A percentile compares a stretch with the other conserved stretches of the same genome.
These are phyloP conservation scores for Acipenser transmontanus DNA, from an alignment of 2,797 vertebrate species.

Conservation along the genomic window DNA sequence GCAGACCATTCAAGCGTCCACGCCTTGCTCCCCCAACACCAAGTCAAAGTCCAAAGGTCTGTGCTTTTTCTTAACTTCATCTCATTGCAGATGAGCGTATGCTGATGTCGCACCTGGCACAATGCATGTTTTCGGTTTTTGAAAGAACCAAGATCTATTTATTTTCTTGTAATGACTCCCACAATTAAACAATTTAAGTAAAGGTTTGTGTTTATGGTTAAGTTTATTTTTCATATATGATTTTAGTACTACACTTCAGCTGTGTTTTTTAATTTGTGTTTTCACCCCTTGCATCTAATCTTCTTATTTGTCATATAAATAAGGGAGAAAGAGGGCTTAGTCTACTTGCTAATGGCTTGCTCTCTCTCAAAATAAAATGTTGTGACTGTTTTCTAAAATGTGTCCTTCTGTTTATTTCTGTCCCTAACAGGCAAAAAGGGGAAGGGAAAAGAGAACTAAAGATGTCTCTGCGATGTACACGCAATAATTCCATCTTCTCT, in stretches of 20 bases:
- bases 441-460: slow-evolving; percentile 70
- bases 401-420: slow-evolving; percentile 21
- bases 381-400: neutral
- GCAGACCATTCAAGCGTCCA: slow-evolving; percentile 68
- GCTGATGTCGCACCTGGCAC: slow-evolving; percentile 20
- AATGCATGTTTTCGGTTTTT: slow-evolving; percentile 9
- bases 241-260: no score
- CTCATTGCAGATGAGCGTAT: no score
- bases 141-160: neutral
- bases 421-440: slow-evolving; percentile 68
- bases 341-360: no score
- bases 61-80: slow-evolving; percentile 13
- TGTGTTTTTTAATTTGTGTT: no score
- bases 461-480: slow-evolving; percentile 10
- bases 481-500: slow-evolving; percentile 12
- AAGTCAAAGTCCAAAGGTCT: slow-evolving; percentile 81
- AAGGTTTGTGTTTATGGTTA: slow-evolving; percentile 15
- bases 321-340: no score
- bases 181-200: slow-evolving; percentile 32
- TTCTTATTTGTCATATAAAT: no score
- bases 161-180: slow-evolving; percentile 7
- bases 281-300: no score
- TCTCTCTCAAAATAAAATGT: no score
- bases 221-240: no score
- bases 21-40: slow-evolving; percentile 72